Base-by-base conservation (phyloP, 2,888 invertebrate species). In the Leptinotarsa tumamoca region DNA sequence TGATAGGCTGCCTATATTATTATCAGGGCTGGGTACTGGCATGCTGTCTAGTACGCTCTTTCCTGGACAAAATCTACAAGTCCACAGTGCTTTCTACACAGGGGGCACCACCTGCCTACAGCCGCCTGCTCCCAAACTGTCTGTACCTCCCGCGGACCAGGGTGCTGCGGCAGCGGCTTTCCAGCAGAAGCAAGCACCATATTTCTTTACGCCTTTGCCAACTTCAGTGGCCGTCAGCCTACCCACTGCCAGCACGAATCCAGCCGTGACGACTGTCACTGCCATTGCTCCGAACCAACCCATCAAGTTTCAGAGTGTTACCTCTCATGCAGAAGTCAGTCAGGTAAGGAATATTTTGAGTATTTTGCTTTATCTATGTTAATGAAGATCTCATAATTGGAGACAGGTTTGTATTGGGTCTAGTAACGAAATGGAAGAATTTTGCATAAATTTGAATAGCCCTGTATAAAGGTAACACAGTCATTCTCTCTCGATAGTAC, bases 311-410 rank as follows among this genome's bases (percentile, higher is more conserved):
- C 88, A 87, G 77, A 87, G 87, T 74, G 90, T 91, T 73, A 89
- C 90, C 58, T 88, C 90, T 21, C 90, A 90, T 82, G 89, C 90
- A 63, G 91, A 91, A 83, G 91, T 91, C 74, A 91, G 90, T 84
- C 91, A 89, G 88, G 90, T 90, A 82, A 79, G 83, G 74, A 51
- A 23, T 73, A 66, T 72, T 52, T 68, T 68, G 43, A 13, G 43
- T 43, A 43, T 43, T 43, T 10, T 43, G 43, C 3, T 43, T 43
- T 43, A 43, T 43, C 54, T 33, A n/a, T 4, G 18, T 49, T 73
- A 58, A 52, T 43, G 17, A 18, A 50, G 1, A 33, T 61, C 43
- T 10, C 10, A 43, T 5, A 33, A 33, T 10, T 13, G 0, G 10
- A 43, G 10, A 43, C 43, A 43, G 10, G 10, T 43, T 13, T 43